phyloP scores from a whole-genome alignment of 2,113 vertebrate species.

The Notarius quadriscutis region DNA sequence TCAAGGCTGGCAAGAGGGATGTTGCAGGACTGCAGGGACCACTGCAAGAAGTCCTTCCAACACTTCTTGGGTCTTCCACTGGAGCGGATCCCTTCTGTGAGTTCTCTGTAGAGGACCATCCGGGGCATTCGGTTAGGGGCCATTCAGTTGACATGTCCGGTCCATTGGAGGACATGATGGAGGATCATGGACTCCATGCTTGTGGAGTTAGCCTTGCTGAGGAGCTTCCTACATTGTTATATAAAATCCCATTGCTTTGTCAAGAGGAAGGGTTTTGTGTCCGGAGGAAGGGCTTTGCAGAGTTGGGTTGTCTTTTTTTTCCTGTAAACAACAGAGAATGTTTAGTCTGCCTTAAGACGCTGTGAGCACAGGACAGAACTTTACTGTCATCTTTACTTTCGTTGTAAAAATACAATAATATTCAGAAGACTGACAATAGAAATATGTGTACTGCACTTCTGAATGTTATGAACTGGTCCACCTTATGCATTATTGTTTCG shows the following conservation, averaged over 20 bases:
- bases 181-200: too few species aligned
- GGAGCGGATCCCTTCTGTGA: too few species aligned
- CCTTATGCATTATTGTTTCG: neutral
- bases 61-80: too few species aligned
- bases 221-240: conserved; percentile 39
- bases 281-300: conserved; percentile 20
- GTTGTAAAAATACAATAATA: conserved; percentile 33
- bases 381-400: conserved; percentile 1
- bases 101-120: too few species aligned
- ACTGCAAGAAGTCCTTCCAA: too few species aligned
- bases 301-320: conserved; percentile 25
- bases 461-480: conserved; percentile 12
- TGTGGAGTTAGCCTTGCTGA: too few species aligned
- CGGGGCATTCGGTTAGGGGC: too few species aligned
- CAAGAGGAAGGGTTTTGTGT: conserved; percentile 38
- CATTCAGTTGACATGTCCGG: too few species aligned
- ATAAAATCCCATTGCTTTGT: conserved; percentile 46
- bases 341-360: conserved; percentile 34
- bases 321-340: conserved; percentile 18
- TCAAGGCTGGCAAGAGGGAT: too few species aligned
- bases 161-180: too few species aligned
- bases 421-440: conserved; percentile 32
- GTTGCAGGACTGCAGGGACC: too few species aligned
- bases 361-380: conserved; percentile 38
- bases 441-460: conserved; percentile 30